Conservation (phyloP, 1,140 invertebrate genomes). For the Anastrepha obliqua region DNA sequence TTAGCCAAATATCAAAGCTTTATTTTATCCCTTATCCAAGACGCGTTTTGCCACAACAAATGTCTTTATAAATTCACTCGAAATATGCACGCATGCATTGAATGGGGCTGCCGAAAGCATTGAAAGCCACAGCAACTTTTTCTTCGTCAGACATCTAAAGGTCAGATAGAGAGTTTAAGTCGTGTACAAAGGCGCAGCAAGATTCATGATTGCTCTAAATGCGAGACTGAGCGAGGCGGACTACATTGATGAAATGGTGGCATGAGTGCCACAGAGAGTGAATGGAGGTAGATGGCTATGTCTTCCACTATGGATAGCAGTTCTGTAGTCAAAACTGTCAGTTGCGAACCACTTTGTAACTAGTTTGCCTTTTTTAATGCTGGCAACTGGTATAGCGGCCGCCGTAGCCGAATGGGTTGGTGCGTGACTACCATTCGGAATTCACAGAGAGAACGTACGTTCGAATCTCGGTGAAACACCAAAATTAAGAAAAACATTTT, state of each 20-base stretch:
- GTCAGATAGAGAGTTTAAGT: background rate
- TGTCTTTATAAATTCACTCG: background rate
- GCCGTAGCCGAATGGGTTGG: too few species aligned
- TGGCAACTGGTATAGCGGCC: too few species aligned
- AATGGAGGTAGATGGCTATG: background rate
- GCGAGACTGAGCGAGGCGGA: background rate
- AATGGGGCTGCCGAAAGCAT: background rate
- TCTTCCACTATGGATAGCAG: background rate
- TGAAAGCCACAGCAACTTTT: background rate
- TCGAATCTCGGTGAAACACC: too few species aligned
- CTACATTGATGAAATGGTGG: background rate
- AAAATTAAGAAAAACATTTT: too few species aligned
- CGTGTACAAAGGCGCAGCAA: slow-evolving; percentile 1
- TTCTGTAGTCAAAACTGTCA: too few species aligned
- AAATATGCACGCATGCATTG: slow-evolving; percentile 17
- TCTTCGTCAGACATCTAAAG: background rate
- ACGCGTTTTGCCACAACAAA: slow-evolving; percentile 8
- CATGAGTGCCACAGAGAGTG: too few species aligned
- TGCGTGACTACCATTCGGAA: too few species aligned
- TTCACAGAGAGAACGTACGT: too few species aligned
- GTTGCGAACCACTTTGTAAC: too few species aligned
- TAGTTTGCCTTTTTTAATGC: too few species aligned
- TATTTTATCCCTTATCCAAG: background rate
- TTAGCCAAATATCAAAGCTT: background rate
- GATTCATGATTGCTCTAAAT: background rate